A percentile compares a stretch with the other conserved stretches of the same genome.
phyloP scores from a whole-genome alignment of 2,113 vertebrate genomes.

The Aptenodytes forsteri region DNA sequence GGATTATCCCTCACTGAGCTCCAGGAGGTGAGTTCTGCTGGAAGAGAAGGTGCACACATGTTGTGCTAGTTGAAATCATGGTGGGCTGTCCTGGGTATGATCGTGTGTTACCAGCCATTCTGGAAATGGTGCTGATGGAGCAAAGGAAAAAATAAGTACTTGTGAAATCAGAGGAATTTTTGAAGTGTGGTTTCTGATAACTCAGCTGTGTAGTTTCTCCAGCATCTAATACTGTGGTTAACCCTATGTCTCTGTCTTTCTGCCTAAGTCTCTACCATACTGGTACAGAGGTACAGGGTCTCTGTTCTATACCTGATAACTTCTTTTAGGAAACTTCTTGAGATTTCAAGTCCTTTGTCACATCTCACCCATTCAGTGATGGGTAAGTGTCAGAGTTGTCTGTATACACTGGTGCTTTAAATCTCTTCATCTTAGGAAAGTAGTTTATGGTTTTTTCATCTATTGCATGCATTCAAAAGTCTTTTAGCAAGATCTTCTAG shows the following conservation, averaged over 20 bases:
- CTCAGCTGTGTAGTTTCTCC: not conserved
- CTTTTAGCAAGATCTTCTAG: not conserved
- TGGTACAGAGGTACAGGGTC: not conserved
- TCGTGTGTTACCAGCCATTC: not conserved
- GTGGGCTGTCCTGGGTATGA: not conserved
- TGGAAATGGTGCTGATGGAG: not conserved
- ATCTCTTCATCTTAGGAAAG: not conserved
- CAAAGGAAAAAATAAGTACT: not conserved
- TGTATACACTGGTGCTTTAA: not conserved
- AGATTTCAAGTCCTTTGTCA: not conserved
- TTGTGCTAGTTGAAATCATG: not conserved
- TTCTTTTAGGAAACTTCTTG: not conserved
- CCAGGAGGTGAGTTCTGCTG: not conserved
- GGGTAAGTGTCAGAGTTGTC: not conserved
- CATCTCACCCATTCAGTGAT: not conserved
- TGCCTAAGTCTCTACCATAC: not conserved
- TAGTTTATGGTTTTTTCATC: not conserved
- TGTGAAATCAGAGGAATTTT: not conserved
- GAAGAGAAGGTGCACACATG: not conserved
- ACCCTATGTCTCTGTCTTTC: not conserved
- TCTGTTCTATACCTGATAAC: not conserved
- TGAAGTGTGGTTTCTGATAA: not conserved
- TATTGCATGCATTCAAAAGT: not conserved
- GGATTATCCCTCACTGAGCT: not conserved
- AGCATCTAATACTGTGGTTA: not conserved